A percentile compares a stretch with the other conserved stretches of the same genome.
Evolutionary conservation across 1,140 invertebrate species (phyloP).

Genomic region (Drosophila setifemur): DNA sequence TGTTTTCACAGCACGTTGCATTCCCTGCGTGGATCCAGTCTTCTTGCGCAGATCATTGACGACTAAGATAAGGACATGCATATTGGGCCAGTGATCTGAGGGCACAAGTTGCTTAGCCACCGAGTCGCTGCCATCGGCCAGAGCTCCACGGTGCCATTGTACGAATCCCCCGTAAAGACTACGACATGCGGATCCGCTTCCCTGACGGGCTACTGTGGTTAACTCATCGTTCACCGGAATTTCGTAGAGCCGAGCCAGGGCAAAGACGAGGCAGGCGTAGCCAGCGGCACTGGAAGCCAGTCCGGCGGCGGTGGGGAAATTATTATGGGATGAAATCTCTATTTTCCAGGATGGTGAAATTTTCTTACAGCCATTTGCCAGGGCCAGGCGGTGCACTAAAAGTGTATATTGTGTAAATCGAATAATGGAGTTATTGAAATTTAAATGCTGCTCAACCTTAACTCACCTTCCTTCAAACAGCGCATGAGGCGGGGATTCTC

Average conservation of each 20-base stretch:
- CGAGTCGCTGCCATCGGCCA: conserved; percentile 91
- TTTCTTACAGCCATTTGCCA: conserved; percentile 75
- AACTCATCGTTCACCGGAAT: conserved; percentile 89
- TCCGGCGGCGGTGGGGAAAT: conserved; percentile 99
- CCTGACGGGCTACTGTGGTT: conserved; percentile 91
- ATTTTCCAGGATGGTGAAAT: conserved; percentile 87
- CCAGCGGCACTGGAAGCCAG: conserved; percentile 99
- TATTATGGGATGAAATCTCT: conserved; percentile 96
- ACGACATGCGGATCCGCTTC: conserved; percentile 98
- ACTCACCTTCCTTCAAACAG: conserved; percentile 90
- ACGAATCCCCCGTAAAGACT: conserved; percentile 97
- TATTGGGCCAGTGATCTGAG: conserved; percentile 93
- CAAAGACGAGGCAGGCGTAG: conserved; percentile 94
- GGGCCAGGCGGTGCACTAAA: conserved; percentile 80
- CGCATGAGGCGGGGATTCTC: conserved; percentile 89
- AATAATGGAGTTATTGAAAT: too few species aligned
- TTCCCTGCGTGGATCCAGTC: conserved; percentile 94
- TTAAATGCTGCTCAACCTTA: too few species aligned
- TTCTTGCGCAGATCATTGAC: conserved; percentile 94
- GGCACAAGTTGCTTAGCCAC: conserved; percentile 90
- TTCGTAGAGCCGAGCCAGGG: conserved; percentile 90
- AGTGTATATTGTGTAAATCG: not conserved
- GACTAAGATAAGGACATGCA: conserved; percentile 95
- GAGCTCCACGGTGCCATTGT: conserved; percentile 91
- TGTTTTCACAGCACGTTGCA: conserved; percentile 92